These are phyloP conservation scores for Clupea harengus DNA, from an alignment of 2,113 vertebrate species.

Conservation along the genomic window DNA sequence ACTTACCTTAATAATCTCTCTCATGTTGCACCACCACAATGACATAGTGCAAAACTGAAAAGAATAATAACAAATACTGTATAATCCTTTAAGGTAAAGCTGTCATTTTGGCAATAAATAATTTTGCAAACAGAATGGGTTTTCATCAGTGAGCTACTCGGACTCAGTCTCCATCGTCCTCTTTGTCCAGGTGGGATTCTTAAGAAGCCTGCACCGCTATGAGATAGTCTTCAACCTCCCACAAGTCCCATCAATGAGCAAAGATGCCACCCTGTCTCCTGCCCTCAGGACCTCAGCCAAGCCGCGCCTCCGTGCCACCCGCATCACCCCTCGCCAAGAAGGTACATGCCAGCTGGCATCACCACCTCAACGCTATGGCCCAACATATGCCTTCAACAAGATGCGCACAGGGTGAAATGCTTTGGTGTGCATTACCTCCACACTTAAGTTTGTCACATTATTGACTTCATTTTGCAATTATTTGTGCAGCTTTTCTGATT, in stretches of 20 bases:
- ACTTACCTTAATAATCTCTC: too few species aligned
- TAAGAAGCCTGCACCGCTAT: constrained; percentile 66
- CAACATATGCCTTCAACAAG: neutral
- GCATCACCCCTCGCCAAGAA: constrained; percentile 55
- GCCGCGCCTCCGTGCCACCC: constrained; percentile 54
- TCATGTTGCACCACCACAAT: too few species aligned
- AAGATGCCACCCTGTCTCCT: constrained; percentile 54
- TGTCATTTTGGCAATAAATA: too few species aligned
- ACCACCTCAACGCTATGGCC: neutral
- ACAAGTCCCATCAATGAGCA: constrained; percentile 59
- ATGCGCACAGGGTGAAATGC: neutral
- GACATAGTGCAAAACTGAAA: too few species aligned
- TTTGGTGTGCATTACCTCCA: neutral
- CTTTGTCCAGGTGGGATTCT: constrained; percentile 60
- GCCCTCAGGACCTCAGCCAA: constrained; percentile 40
- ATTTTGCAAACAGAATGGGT: too few species aligned
- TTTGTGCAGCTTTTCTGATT: neutral
- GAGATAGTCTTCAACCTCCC: constrained; percentile 63
- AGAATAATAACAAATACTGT: too few species aligned
- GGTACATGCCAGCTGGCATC: constrained; percentile 42
- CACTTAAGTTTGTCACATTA: neutral
- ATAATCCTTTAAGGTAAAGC: too few species aligned
- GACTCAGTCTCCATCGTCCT: neutral
- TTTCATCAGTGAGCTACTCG: too few species aligned
- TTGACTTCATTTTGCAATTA: neutral